Evolutionary conservation across 2,113 vertebrate genomes (phyloP).

Genomic region (Typhlomys cinereus): DNA sequence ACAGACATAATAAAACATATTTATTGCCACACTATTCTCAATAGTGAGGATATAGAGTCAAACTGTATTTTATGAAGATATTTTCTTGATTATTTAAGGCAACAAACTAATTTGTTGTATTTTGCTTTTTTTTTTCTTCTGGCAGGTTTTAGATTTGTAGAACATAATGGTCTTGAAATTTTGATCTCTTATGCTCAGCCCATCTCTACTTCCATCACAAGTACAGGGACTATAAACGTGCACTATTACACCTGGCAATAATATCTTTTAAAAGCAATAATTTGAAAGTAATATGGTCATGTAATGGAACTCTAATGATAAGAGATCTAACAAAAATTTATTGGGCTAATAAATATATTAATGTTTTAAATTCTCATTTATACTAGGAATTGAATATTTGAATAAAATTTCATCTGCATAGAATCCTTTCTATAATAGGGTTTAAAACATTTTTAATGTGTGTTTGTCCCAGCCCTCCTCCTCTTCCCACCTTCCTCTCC

Average conservation of each 20-base stretch:
- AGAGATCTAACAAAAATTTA: constrained; percentile 2
- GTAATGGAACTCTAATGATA: background rate
- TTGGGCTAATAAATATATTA: background rate
- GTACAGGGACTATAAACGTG: background rate
- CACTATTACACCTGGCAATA: background rate
- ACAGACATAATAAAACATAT: too few species aligned
- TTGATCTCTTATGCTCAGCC: background rate
- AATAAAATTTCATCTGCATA: constrained; percentile 9
- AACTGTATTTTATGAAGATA: background rate
- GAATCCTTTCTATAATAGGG: background rate
- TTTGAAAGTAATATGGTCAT: constrained; percentile 31
- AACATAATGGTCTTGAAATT: background rate
- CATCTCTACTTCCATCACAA: background rate
- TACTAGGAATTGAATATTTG: background rate
- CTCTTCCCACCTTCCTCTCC: too few species aligned
- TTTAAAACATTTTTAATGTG: constrained; percentile 48
- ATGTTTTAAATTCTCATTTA: background rate
- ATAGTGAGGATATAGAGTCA: background rate
- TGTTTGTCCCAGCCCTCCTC: too few species aligned
- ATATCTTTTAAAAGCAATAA: background rate
- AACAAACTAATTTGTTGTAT: background rate
- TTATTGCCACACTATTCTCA: too few species aligned
- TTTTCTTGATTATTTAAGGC: too few species aligned
- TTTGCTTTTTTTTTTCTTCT: too few species aligned
- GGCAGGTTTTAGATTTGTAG: background rate